Conservation (phyloP, 2,797 vertebrate genomes). For the Phalanger gymnotis region DNA sequence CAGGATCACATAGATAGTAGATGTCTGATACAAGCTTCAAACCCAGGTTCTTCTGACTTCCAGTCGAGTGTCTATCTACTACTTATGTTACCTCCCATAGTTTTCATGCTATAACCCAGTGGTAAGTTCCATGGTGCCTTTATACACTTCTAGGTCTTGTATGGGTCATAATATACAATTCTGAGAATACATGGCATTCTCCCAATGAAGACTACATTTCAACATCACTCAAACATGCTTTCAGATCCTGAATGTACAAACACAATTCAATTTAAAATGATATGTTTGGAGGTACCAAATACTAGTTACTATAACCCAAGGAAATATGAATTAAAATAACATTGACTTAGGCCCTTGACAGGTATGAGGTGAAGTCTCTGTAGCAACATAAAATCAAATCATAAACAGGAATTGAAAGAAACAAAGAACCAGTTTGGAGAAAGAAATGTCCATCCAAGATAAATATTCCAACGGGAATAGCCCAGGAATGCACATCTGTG, state of each 20-base stretch:
- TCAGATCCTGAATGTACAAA: conserved; percentile 7
- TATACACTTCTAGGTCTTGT: conserved; percentile 20
- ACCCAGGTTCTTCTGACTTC: neutral
- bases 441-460: neutral
- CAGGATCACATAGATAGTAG: neutral
- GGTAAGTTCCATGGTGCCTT: neutral
- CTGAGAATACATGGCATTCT: conserved; percentile 55
- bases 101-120: neutral
- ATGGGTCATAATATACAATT: conserved; percentile 48
- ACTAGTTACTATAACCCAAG: neutral
- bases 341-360: neutral
- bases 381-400: neutral
- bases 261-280: neutral
- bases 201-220: neutral
- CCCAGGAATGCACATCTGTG: neutral
- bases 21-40: neutral
- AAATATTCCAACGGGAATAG: neutral
- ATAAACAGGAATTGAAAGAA: conserved; percentile 39
- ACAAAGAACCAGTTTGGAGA: neutral
- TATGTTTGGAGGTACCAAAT: neutral
- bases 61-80: neutral
- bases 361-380: neutral
- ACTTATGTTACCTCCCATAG: neutral
- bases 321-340: conserved; percentile 27
- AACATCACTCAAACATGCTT: neutral